Evolutionary conservation across 2,888 invertebrate genomes (phyloP), one percentile per base, ranked within the genome.

Genomic region (Caenorhabditis virilis): DNA sequence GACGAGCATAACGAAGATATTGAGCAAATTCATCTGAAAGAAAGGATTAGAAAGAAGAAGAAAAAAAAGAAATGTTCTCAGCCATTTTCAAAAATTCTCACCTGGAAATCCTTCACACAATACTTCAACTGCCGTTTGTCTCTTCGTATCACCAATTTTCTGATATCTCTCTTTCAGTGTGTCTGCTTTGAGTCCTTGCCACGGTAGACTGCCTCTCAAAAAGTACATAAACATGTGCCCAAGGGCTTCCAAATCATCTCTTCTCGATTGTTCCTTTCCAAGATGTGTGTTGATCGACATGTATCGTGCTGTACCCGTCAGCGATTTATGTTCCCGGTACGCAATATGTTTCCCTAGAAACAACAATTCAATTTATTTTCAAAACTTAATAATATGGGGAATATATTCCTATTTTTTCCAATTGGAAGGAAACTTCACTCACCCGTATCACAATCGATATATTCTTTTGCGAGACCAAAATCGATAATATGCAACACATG

Each of bases 201-300:
- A 97, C 80, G 98, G 98, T 86, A 99, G 89, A 86, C 94, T 95
- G 83, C 98, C 98, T 83, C 98, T 89, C 86, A 99, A 89, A 88
- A 99, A 99, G 88, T 99, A 99, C 97, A 99, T 97, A 88, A 99
- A 98, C 98, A 99, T 99, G 88, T 98, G 97, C 76, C 98, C 98
- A 84, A 99, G 88, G 72, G 98, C 98, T 87, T 99, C 98, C 43
- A 76, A 51, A 65, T 76, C 76, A 42, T 76, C 76, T 27, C 76
- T 50, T 52, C 76, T 58, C 84, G 95, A 95, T 89, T 99, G 98
- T 88, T 99, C 98, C 89, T 95, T 94, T 84, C 98, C 98, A 88
- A 99, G 90, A 89, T 99, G 98, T 86, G 98, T 99, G 87, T 99
- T 99, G 87, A 99, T 98, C 87, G 95, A 97, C 98, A 99, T 99